A percentile compares a stretch with the other conserved stretches of the same genome.
Conservation (phyloP, 2,888 invertebrate species). For the Drosophila ustulata region DNA sequence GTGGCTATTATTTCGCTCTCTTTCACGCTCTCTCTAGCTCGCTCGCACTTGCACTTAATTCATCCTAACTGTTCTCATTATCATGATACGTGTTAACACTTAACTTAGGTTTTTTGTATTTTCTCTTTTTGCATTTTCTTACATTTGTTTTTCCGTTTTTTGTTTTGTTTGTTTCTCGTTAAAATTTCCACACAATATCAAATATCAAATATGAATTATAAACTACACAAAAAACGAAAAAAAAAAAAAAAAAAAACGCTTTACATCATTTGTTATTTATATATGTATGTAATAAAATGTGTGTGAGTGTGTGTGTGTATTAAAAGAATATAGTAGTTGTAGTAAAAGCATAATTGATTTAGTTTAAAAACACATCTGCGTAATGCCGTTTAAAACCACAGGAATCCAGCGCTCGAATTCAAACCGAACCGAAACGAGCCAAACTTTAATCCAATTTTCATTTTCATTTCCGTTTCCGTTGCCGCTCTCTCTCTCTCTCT, state of each 20-base stretch:
- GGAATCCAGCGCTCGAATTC: conserved; percentile 44
- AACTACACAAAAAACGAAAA: conserved; percentile 12
- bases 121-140: conserved; percentile 13
- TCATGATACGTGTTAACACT: conserved; percentile 68
- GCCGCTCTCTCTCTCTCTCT: conserved; percentile 6
- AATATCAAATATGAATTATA: background rate
- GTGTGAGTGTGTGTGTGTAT: conserved; percentile 23
- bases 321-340: conserved; percentile 53
- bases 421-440: conserved; percentile 44
- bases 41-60: conserved; percentile 39
- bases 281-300: conserved; percentile 12
- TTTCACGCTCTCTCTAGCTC: conserved; percentile 10
- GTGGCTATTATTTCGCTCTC: conserved; percentile 24
- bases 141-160: conserved; percentile 7
- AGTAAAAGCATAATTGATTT: conserved; percentile 67
- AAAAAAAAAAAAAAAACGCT: conserved; percentile 29
- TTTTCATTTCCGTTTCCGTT: background rate
- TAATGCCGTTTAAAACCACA: conserved; percentile 46
- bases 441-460: conserved; percentile 32
- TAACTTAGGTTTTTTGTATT: conserved; percentile 43
- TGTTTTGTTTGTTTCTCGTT: conserved; percentile 13
- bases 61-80: conserved; percentile 29
- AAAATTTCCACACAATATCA: conserved; percentile 40
- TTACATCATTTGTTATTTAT: conserved; percentile 18
- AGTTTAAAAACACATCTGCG: conserved; percentile 47